Percentiles rank a stretch among this genome's conserved stretches.
Conservation (phyloP, 2,888 invertebrate species). For the Sialis fuliginosa region DNA sequence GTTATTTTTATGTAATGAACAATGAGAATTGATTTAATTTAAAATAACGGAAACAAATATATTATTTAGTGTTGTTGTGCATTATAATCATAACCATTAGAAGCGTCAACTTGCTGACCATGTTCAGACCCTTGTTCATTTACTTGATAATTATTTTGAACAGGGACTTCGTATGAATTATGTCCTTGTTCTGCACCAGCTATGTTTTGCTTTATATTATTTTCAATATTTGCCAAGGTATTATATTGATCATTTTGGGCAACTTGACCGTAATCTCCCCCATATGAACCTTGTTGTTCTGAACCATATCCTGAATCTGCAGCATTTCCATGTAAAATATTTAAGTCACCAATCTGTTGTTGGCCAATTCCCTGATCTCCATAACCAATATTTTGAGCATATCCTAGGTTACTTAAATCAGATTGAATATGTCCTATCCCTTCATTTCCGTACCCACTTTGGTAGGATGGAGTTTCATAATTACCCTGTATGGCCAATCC, state of each 20-base stretch:
- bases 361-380: not conserved
- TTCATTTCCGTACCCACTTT: not conserved
- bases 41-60: no score
- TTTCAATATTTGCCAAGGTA: conserved; percentile 4
- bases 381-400: conserved; percentile 1
- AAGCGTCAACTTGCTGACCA: no score
- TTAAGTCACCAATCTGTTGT: conserved; percentile 1
- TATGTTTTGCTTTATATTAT: not conserved
- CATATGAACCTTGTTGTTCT: not conserved
- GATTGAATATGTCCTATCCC: not conserved
- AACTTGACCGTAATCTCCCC: not conserved
- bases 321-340: not conserved
- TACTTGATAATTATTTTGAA: no score
- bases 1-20: no score
- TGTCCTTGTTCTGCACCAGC: not conserved
- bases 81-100: no score
- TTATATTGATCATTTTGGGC: conserved; percentile 4
- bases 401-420: not conserved
- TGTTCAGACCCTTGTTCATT: no score
- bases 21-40: no score
- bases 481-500: not conserved
- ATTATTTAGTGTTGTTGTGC: no score
- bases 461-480: not conserved
- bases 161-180: no score
- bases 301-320: conserved; percentile 3